Conservation (phyloP, 2,888 invertebrate genomes). For the Lycocerus yunnanus region DNA sequence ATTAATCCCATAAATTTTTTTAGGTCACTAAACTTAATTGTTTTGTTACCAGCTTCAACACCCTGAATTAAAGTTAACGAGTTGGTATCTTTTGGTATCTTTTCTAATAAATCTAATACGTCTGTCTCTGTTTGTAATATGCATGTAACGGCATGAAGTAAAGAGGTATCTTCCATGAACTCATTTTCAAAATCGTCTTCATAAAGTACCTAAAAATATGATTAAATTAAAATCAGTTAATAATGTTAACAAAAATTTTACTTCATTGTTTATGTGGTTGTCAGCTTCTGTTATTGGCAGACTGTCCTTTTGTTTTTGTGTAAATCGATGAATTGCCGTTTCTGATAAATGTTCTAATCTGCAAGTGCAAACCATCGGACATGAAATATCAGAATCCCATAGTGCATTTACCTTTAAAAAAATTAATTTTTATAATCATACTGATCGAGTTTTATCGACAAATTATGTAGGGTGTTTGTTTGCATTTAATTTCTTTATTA, state of each 20-base stretch:
- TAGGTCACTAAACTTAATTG: slow-evolving; percentile 56
- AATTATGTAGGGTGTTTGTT: neutral
- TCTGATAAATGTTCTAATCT: slow-evolving; percentile 61
- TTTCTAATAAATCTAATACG: slow-evolving; percentile 51
- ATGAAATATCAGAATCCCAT: slow-evolving; percentile 51
- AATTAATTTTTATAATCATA: neutral
- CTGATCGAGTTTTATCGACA: neutral
- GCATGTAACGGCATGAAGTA: slow-evolving; percentile 60
- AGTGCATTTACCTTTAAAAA: slow-evolving; percentile 39
- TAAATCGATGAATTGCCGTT: slow-evolving; percentile 61
- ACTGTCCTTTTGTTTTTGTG: slow-evolving; percentile 49
- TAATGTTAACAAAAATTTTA: slow-evolving; percentile 35
- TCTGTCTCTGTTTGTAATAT: slow-evolving; percentile 58
- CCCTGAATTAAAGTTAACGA: slow-evolving; percentile 64
- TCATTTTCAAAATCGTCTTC: slow-evolving; percentile 52
- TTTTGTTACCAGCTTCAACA: slow-evolving; percentile 57
- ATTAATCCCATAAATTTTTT: slow-evolving; percentile 58
- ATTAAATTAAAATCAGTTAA: neutral
- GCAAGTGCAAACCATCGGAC: slow-evolving; percentile 62
- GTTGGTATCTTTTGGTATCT: slow-evolving; percentile 58
- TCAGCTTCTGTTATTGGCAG: slow-evolving; percentile 34
- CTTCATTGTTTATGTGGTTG: slow-evolving; percentile 50
- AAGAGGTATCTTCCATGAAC: slow-evolving; percentile 52
- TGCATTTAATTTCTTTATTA: neutral
- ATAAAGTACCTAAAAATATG: slow-evolving; percentile 50